phyloP scores from a whole-genome alignment of 2,113 vertebrate genomes.

The Erythrocercus mccallii region DNA sequence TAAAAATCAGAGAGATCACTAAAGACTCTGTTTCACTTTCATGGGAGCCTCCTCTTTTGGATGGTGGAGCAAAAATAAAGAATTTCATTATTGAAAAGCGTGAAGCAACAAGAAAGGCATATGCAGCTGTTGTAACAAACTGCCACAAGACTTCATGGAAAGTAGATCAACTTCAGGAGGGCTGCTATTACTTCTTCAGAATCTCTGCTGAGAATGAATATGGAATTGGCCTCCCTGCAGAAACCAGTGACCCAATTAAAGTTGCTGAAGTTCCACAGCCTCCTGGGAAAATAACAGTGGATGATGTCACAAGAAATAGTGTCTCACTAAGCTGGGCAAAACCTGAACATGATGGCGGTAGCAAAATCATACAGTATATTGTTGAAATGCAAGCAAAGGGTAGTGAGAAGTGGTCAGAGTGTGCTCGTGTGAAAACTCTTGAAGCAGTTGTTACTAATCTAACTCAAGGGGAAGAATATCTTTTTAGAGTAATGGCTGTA shows the following conservation, averaged over 20 bases:
- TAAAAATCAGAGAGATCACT: conserved; percentile 92
- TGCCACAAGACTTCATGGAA: conserved; percentile 93
- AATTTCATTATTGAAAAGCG: conserved; percentile 97
- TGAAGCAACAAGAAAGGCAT: conserved; percentile 95
- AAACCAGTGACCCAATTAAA: conserved; percentile 88
- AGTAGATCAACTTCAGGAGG: conserved; percentile 93
- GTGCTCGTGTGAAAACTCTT: conserved; percentile 89
- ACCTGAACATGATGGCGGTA: conserved; percentile 96
- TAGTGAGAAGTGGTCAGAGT: conserved; percentile 90
- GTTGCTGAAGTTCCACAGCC: conserved; percentile 95
- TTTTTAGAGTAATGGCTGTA: conserved; percentile 91
- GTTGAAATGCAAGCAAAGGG: conserved; percentile 94
- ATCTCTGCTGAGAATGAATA: conserved; percentile 92
- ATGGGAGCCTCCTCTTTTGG: conserved; percentile 91
- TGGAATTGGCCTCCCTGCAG: conserved; percentile 90
- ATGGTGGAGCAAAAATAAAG: conserved; percentile 95
- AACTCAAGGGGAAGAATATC: conserved; percentile 91
- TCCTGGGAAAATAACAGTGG: conserved; percentile 90
- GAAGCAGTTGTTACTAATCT: conserved; percentile 88
- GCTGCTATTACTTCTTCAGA: conserved; percentile 94
- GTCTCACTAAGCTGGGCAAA: conserved; percentile 94
- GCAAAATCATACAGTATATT: conserved; percentile 92
- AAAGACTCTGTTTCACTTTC: conserved; percentile 90
- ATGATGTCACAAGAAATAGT: conserved; percentile 92
- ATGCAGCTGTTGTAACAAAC: conserved; percentile 92